Percentiles rank a stretch among this genome's conserved stretches.
These are phyloP conservation scores for Bombyx mori DNA, from an alignment of 1,140 invertebrate genomes.

Conservation along the genomic window DNA sequence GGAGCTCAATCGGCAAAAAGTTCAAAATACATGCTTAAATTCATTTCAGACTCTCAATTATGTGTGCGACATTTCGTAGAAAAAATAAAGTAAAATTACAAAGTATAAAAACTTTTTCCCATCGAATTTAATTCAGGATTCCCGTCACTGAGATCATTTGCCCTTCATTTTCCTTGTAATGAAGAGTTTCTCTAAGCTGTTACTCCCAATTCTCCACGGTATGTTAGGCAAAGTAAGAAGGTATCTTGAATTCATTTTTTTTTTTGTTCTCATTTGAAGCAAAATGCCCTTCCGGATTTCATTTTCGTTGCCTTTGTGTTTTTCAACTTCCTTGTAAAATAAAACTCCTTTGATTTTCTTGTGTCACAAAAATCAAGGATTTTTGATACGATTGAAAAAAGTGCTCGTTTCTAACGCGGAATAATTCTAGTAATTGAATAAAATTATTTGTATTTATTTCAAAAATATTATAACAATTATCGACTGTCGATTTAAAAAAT, in stretches of 20 bases:
- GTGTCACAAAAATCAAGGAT: too few relatives aligned
- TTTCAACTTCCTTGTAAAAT: not conserved
- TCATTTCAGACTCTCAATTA: too few relatives aligned
- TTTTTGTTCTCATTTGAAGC: conserved; percentile 11
- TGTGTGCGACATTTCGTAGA: too few relatives aligned
- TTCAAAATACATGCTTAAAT: too few relatives aligned
- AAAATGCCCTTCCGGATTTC: conserved; percentile 7
- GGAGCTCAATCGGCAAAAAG: too few relatives aligned
- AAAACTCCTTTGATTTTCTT: not conserved
- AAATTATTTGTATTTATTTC: too few relatives aligned
- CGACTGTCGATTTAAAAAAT: too few relatives aligned
- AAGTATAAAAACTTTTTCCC: conserved; percentile 8
- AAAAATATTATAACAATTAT: too few relatives aligned
- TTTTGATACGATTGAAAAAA: too few relatives aligned
- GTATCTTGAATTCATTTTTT: conserved; percentile 11
- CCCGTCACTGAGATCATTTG: conserved; percentile 18
- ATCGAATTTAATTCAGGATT: conserved; percentile 16
- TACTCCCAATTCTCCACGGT: conserved; percentile 19
- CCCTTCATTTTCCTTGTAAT: conserved; percentile 19
- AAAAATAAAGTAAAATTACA: conserved; percentile 4
- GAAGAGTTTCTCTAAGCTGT: conserved; percentile 17
- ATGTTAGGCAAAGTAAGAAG: conserved; percentile 18
- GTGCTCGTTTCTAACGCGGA: too few relatives aligned
- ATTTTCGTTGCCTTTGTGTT: conserved; percentile 8
- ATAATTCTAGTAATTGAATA: too few relatives aligned